Evolutionary conservation across 2,797 vertebrate genomes (phyloP), one percentile per base, ranked within the genome.

Genomic region (Emydoidea blandingii): DNA sequence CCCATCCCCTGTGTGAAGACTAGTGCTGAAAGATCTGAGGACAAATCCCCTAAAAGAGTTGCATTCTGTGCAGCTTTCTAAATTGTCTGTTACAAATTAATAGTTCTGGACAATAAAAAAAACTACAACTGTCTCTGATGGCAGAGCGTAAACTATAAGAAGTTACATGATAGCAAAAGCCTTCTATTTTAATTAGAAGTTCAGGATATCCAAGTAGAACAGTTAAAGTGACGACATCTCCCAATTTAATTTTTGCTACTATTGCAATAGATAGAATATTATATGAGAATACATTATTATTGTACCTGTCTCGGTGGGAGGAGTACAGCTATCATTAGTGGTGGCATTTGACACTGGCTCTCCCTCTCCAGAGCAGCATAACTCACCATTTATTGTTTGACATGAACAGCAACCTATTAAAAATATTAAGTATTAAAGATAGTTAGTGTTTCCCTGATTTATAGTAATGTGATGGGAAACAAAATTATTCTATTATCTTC

Each of bases 341-440:
- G 93, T 97, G 78, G 97, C 91, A 95, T 96, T 98, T 96, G 98
- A 98, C 96, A 95, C 97, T 49, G 98, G 98, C 97, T 99, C 98
- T 85, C 95, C 97, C 92, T 98, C 96, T 80, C 90, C 92, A 88
- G 96, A 41, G 94, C 98, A 98, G 90, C 92, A 87, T 59, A 98
- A 87, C 80, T 97, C 97, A 94, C 98, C 97, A 79, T 98, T 98
- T 90, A 95, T 96, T 93, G 97, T 81, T 78, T 97, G 97, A 97
- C 99, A 99, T 49, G 98, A 98, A 96, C 99, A 99, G 97, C 98
- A 98, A n/a, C 94, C 99, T 99, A 94, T 93, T 49, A 96, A 25
- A 80, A 1, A 54, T 12, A 81, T 47, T 86, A 29, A 95, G 23
- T 81, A 83, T 72, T 87, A 27, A 97, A 6, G 3, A 89, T 0